Base-by-base conservation (phyloP, 2,888 invertebrate genomes). In the Caenorhabditis sp. region DNA sequence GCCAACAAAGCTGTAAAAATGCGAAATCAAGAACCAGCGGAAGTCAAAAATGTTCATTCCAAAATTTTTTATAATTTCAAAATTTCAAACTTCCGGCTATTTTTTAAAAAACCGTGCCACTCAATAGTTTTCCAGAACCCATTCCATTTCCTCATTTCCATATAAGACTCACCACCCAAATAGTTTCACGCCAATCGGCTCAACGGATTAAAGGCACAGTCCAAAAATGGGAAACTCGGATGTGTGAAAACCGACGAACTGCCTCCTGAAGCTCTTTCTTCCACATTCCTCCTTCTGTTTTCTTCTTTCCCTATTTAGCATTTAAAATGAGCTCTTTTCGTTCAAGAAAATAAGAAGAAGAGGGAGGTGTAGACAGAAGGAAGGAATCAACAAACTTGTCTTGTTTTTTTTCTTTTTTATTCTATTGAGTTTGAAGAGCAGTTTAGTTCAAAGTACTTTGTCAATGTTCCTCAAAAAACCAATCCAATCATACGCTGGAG, bases 241-340 rank as follows among this genome's bases (percentile, higher is more conserved):
- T 63, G 76, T 77, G 76, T 69, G 76, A 76, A 76, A 68, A 64
- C 54, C 38, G 22, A 58, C 56, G 76, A 68, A 68, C 59, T 69
- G 49, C 66, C 66, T 76, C 31, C 58, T 38, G 6, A 12, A n/a
- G n/a, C 54, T 61, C 28, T 66, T 59, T 22, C 19, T 59, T 38
- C 19, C n/a, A n/a, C n/a, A n/a, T n/a, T n/a, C n/a, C n/a, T n/a
- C n/a, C n/a, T n/a, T 41, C 41, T 69, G 19, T 38, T 49, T 59
- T 49, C 35, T 35, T 61, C 24, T 44, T 56, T 63, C 22, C 47
- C 47, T 74, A 64, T 64, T 66, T 58, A 49, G 58, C 58, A 66
- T 75, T 38, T 47, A 58, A 66, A 66, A 75, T 66, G 64, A 66
- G 66, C 49, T 24, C 31, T 28, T 24, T 26, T 51, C 63, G 35